Conservation (phyloP, 2,888 invertebrate species). For the Luffia ferchaultella region DNA sequence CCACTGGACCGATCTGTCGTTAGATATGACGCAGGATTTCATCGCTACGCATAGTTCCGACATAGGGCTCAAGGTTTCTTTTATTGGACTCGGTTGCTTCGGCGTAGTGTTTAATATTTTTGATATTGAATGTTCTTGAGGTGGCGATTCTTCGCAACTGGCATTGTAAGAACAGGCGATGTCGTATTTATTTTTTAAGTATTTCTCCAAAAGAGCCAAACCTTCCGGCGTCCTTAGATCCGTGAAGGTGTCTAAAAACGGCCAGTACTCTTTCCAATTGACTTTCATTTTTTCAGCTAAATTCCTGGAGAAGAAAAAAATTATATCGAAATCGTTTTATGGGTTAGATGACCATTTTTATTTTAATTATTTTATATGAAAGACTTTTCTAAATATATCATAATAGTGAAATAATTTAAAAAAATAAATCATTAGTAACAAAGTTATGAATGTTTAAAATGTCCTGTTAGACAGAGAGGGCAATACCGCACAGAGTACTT, state of each 20-base stretch:
- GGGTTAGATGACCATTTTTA: not conserved
- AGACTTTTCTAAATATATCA: too few relatives aligned
- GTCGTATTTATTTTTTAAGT: conserved; percentile 69
- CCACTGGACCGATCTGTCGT: conserved; percentile 38
- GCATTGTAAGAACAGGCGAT: conserved; percentile 45
- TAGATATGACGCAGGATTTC: conserved; percentile 59
- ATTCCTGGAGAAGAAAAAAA: conserved; percentile 44
- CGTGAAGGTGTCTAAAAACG: conserved; percentile 82
- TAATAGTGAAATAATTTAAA: too few relatives aligned
- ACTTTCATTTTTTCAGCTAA: conserved; percentile 77
- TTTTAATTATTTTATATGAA: conserved; percentile 3
- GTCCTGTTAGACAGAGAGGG: too few relatives aligned
- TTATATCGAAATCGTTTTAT: too few relatives aligned
- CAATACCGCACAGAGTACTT: too few relatives aligned
- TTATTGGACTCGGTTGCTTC: conserved; percentile 24
- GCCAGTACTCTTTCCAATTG: conserved; percentile 94
- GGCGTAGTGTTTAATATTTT: conserved; percentile 33
- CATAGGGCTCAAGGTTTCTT: conserved; percentile 57
- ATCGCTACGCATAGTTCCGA: conserved; percentile 67
- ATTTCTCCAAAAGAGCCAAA: conserved; percentile 75
- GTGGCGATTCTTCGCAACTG: conserved; percentile 32
- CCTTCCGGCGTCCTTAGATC: conserved; percentile 81
- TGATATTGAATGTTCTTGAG: conserved; percentile 38
- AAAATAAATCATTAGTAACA: too few relatives aligned
- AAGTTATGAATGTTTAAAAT: too few relatives aligned